Percentiles rank a stretch among this genome's conserved stretches.
Conservation (phyloP, 53 echinoderm and acorn worm species). For the Holothuria leucospilota region DNA sequence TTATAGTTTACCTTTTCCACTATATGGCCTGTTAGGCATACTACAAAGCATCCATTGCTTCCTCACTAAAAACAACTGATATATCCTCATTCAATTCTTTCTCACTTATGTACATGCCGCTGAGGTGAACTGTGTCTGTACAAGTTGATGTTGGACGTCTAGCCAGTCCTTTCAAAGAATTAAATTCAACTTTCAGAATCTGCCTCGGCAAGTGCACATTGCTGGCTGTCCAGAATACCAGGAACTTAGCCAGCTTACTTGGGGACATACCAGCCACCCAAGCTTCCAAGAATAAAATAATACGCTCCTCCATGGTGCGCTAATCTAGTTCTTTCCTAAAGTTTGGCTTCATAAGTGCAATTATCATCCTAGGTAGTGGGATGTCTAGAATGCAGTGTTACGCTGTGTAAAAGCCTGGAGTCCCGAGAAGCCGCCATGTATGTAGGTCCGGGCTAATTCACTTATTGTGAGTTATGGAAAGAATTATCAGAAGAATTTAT, state of each 20-base stretch:
- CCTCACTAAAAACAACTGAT: neutral
- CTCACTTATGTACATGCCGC: neutral
- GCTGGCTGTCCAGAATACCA: constrained; percentile 3
- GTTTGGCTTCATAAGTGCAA: neutral
- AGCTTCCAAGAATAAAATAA: neutral
- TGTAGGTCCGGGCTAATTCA: no score
- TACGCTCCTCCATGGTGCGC: neutral
- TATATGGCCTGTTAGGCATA: no score
- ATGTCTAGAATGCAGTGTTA: neutral
- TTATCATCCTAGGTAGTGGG: neutral
- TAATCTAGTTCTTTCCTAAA: neutral
- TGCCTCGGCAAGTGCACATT: neutral
- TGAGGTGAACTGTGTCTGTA: neutral
- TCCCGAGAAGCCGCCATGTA: no score
- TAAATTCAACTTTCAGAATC: neutral
- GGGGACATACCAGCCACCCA: neutral
- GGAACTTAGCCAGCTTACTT: neutral
- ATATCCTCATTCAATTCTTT: neutral
- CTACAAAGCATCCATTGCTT: constrained; percentile 5
- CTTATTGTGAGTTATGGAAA: no score
- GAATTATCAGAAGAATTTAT: no score
- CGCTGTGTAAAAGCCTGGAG: no score
- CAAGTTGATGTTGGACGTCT: neutral
- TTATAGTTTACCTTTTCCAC: no score
- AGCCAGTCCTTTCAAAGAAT: neutral